Conservation (phyloP, 2,888 invertebrate species). For the Melanostoma mellinum region DNA sequence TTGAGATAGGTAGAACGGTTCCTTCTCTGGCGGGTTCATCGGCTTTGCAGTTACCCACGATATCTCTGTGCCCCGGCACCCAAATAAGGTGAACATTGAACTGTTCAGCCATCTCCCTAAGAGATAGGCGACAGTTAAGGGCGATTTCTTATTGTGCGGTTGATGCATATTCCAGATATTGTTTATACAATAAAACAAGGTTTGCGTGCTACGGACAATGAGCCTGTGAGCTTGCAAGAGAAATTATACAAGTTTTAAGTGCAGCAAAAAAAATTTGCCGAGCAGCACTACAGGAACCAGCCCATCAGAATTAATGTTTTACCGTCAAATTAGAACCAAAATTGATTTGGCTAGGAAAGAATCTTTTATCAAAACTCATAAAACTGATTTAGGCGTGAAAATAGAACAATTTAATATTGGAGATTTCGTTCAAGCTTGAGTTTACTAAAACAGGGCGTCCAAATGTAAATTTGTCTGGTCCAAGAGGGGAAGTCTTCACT, state of each 20-base stretch:
- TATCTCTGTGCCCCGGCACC: no score
- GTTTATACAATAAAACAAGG: slow-evolving; percentile 3
- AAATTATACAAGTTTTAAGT: neutral
- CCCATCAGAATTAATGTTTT: no score
- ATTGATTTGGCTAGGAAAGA: neutral
- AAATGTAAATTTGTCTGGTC: slow-evolving; percentile 15
- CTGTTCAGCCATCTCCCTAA: no score
- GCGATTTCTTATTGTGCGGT: no score
- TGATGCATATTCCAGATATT: neutral
- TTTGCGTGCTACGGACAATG: neutral
- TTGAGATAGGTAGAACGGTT: no score
- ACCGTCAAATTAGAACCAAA: neutral
- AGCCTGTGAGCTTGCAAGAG: neutral
- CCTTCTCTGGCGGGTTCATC: no score
- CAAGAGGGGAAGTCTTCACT: neutral
- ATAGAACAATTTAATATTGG: no score
- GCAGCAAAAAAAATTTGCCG: neutral
- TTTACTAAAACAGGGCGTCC: no score
- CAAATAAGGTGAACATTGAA: no score
- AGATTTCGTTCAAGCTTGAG: no score
- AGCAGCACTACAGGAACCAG: neutral
- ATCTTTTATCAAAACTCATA: neutral
- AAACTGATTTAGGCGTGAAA: neutral
- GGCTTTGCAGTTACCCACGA: no score
- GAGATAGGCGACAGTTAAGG: no score